Conservation (phyloP, 2,113 vertebrate species). For the Anoura caudifer region DNA sequence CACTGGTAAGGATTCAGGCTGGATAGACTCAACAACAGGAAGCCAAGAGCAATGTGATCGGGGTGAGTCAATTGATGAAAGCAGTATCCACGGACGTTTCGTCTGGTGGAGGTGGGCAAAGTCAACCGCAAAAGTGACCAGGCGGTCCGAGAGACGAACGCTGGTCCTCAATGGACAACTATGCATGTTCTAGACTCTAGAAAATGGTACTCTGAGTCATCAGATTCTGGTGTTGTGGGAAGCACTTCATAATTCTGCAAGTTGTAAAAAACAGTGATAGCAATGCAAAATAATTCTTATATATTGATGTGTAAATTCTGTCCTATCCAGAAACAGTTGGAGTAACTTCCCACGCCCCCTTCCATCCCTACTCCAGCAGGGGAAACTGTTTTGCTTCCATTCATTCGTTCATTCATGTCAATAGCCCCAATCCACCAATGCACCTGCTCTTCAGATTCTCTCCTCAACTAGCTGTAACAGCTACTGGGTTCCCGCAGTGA, state of each 20-base stretch:
- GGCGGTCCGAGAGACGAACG: neutral
- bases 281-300: neutral
- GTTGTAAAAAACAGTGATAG: neutral
- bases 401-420: neutral
- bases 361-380: fast-evolving
- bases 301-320: neutral
- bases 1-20: neutral
- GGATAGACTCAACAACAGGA: neutral
- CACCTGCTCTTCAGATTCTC: neutral
- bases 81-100: neutral
- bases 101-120: neutral
- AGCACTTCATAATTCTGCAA: neutral
- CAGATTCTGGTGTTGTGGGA: neutral
- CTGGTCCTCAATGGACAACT: neutral
- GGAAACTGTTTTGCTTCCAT: neutral
- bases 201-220: neutral
- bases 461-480: neutral
- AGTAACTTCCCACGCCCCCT: neutral
- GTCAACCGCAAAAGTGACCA: neutral
- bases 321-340: neutral
- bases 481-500: neutral
- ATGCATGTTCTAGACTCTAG: neutral
- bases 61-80: neutral
- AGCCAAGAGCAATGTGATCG: neutral
- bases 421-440: neutral